A percentile compares a stretch with the other conserved stretches of the same genome.
These are phyloP conservation scores for Tenualosa thibaudeaui DNA, from an alignment of 2,797 vertebrate species.

Conservation along the genomic window DNA sequence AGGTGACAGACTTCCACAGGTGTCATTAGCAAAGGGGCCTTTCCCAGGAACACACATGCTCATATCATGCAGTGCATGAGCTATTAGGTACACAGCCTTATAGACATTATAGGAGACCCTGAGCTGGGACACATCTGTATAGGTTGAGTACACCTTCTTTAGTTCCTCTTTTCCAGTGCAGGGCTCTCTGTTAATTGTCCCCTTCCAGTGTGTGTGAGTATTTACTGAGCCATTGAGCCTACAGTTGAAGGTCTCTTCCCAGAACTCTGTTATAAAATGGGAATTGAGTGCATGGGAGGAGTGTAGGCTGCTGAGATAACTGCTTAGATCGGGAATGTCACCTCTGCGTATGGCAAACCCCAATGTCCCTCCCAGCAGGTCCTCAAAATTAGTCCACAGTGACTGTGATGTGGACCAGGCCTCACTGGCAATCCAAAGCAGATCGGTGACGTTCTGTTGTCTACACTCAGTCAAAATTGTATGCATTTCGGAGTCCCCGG, in stretches of 20 bases:
- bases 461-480: conserved; percentile 70
- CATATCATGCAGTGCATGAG: conserved; percentile 71
- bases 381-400: conserved; percentile 73
- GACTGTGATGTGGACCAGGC: conserved; percentile 76
- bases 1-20: conserved; percentile 58
- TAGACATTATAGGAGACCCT: conserved; percentile 76
- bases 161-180: conserved; percentile 64
- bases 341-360: conserved; percentile 76
- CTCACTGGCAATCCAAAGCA: conserved; percentile 79
- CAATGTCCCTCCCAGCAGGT: conserved; percentile 72
- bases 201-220: conserved; percentile 51
- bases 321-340: conserved; percentile 69
- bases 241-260: conserved; percentile 69
- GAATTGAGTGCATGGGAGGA: conserved; percentile 42
- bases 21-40: conserved; percentile 66
- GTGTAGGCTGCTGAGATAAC: conserved; percentile 64
- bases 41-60: conserved; percentile 59
- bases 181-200: conserved; percentile 36
- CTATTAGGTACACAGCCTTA: conserved; percentile 73
- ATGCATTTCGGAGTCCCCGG: conserved; percentile 74
- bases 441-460: conserved; percentile 67
- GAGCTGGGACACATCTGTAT: conserved; percentile 70
- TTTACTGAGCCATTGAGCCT: conserved; percentile 64
- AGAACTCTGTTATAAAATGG: conserved; percentile 67
- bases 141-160: conserved; percentile 60